Evolutionary conservation across 2,113 vertebrate species (phyloP).

Genomic region (Tetrax tetrax): DNA sequence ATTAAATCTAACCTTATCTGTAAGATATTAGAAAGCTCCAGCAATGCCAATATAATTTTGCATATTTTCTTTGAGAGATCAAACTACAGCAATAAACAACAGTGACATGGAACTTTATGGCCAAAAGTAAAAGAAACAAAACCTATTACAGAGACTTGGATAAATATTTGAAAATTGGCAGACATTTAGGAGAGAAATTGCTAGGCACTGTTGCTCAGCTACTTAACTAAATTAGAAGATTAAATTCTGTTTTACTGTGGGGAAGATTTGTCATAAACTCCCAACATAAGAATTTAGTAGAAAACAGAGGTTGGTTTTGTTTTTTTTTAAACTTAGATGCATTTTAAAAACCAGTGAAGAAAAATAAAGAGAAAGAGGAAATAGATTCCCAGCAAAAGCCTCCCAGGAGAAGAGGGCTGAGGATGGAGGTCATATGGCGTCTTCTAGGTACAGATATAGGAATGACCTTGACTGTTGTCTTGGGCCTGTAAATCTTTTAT

Average conservation of each 20-base stretch:
- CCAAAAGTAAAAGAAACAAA: constrained; percentile 1
- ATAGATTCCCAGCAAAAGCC: background rate
- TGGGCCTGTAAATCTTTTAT: background rate
- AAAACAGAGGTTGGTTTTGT: background rate
- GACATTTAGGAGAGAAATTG: constrained; percentile 22
- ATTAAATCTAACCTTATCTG: background rate
- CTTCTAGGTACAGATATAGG: background rate
- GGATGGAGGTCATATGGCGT: background rate
- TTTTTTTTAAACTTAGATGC: background rate
- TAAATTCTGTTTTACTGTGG: background rate
- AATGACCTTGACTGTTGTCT: background rate
- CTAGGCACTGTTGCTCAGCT: background rate
- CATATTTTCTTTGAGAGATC: background rate
- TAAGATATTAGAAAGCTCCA: background rate
- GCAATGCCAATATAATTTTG: background rate
- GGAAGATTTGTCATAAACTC: background rate
- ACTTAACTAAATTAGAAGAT: background rate
- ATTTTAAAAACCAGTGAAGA: background rate
- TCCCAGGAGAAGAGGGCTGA: background rate
- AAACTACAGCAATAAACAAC: background rate
- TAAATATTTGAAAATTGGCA: background rate
- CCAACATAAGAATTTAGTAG: background rate
- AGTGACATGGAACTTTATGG: background rate
- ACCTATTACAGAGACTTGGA: background rate
- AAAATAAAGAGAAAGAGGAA: background rate